Conservation (phyloP, 2,113 vertebrate genomes). For the Acinonyx jubatus region DNA sequence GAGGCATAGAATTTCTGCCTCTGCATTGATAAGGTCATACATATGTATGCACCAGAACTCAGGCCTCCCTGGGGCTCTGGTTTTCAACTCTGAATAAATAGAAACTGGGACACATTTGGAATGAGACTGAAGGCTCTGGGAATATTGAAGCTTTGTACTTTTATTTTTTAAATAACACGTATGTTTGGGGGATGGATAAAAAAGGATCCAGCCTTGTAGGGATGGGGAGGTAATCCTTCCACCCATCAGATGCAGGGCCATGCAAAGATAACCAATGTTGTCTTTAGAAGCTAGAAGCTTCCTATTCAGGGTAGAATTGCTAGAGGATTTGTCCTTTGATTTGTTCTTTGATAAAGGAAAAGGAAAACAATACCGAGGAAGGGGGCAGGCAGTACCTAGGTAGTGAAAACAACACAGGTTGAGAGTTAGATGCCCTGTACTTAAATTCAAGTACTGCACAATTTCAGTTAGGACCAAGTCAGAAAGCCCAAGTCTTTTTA, state of each 20-base stretch:
- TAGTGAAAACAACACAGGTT: neutral
- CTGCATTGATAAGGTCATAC: conserved; percentile 24
- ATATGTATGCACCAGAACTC: neutral
- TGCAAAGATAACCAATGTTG: neutral
- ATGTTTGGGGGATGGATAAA: neutral
- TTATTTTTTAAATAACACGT: neutral
- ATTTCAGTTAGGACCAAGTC: neutral
- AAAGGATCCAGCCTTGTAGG: neutral
- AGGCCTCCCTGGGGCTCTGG: neutral
- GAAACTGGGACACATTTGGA: neutral
- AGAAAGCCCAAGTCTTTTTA: neutral
- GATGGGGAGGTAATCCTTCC: neutral
- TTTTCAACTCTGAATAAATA: conserved; percentile 40
- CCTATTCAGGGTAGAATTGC: neutral
- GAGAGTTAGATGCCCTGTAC: neutral
- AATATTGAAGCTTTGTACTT: neutral
- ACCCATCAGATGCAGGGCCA: neutral
- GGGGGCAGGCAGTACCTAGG: neutral
- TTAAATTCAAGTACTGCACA: neutral
- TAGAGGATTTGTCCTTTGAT: neutral
- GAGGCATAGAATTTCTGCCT: conserved; percentile 14
- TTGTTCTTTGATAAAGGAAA: neutral
- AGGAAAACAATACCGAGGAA: neutral
- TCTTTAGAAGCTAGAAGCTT: neutral
- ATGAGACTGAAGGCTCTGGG: neutral